Evolutionary conservation across 2,888 invertebrate genomes (phyloP), one percentile per base, ranked within the genome.

Genomic region (Hypselothyrea guttata): DNA sequence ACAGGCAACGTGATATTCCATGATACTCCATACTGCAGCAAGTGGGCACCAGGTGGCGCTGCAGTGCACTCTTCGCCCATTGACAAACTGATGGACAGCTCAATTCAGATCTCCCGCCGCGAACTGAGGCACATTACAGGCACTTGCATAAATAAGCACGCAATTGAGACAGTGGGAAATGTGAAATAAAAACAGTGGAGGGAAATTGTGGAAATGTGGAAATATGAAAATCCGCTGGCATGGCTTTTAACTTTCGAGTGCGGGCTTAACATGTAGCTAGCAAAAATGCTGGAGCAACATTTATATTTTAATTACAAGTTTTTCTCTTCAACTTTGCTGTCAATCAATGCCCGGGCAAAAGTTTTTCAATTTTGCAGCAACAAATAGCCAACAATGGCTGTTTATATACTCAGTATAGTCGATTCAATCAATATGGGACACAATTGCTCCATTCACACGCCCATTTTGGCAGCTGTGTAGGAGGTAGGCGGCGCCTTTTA

Each of bases 391-490:
- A 78, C 82, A 78, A 78, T 78, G 56, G 70, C 62, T 78, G 70
- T 77, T 75, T 70, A 75, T 67, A 57, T 66, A 59, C 38, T 31
- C 27, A 48, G 47, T 48, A 48, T n/a, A 56, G 60, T 33, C 76
- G 69, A 71, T 78, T 83, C 79, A 83, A 83, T 81, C 79, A 79
- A 79, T 81, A 79, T 67, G 75, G 52, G 60, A 62, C 81, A 77
- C 77, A 81, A 79, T 83, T 74, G 81, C 53, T 79, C 75, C 77
- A 77, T 77, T 81, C 81, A 83, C 84, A 81, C 81, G 84, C 75
- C 77, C 79, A 78, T n/a, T 82, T 79, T 83, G 63, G 72, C 59
- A 44, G 48, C 45, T n/a, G n/a, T 22, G 5, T 22, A 22, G 44
- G 44, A 46, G 45, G 22, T 18, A 13, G 34, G 30, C 28, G 18